Evolutionary conservation across 2,888 invertebrate species (phyloP), one percentile per base, ranked within the genome.

Genomic region (Synergus umbraculus): DNA sequence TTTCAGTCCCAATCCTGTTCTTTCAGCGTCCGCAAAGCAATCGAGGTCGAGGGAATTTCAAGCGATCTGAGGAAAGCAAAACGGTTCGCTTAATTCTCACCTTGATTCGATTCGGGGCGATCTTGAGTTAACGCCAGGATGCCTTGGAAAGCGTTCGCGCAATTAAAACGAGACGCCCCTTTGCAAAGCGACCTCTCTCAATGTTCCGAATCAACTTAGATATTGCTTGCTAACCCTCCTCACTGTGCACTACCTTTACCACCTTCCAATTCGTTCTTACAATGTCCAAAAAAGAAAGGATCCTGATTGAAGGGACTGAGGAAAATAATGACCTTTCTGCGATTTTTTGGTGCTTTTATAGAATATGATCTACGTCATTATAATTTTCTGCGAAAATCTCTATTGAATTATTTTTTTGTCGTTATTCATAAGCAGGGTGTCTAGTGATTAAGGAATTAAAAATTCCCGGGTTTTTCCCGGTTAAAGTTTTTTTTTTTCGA

Each of bases 81-180:
- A 81, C 82, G 84, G 83, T 85, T 86, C 85, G 85, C 85, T 85
- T 85, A 86, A 86, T 86, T 85, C 85, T 83, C 80, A 81, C 81
- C 79, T 46, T 69, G 69, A 22, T 69, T 69, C 44, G 22, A 29
- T 29, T 29, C 22, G 22, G 67, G 67, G 44, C 67, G 49, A 69
- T 69, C 69, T 69, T 9, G 69, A 69, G 49, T 69, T 49, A 69
- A 69, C 69, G 69, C 37, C 29, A 69, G 69, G 49, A 29, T 69
- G 46, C 69, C 69, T 69, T 69, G 69, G 15, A 46, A 69, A 69
- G 49, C 49, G 69, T 46, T 49, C 69, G 49, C 49, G 69, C 69
- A 69, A 69, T 69, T 69, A 69, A 69, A 69, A 69, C 69, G 49
- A 49, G 69, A 69, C 69, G 49, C 49, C 29, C 69, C 44, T 69